Evolutionary conservation across 2,797 vertebrate species (phyloP).

Genomic region (Chelon auratus): DNA sequence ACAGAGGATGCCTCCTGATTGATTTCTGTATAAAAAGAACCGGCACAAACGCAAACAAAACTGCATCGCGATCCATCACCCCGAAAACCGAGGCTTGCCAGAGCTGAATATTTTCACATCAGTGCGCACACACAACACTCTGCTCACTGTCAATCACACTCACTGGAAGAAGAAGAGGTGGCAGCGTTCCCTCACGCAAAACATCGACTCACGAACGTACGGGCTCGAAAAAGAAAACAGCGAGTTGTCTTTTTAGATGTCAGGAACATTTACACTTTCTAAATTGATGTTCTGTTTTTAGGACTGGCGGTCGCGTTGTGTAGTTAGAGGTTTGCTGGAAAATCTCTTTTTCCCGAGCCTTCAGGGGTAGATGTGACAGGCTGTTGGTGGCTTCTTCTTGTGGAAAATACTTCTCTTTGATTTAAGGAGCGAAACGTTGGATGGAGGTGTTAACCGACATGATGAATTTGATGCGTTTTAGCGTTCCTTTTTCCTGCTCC

Average conservation of each 20-base stretch:
- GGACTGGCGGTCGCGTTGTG: not conserved
- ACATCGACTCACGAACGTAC: not conserved
- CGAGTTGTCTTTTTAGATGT: not conserved
- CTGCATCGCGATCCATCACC: slow-evolving; percentile 8
- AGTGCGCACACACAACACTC: slow-evolving; percentile 3
- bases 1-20: not conserved
- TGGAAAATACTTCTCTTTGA: slow-evolving; percentile 15
- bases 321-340: not conserved
- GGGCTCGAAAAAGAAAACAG: slow-evolving; percentile 1
- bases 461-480: slow-evolving; percentile 25
- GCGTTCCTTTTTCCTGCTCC: slow-evolving; percentile 8
- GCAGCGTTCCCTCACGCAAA: slow-evolving; percentile 23
- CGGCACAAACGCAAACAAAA: slow-evolving; percentile 2
- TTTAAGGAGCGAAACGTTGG: not conserved
- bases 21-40: not conserved
- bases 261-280: slow-evolving; percentile 3
- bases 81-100: slow-evolving; percentile 22
- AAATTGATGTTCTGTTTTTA: not conserved
- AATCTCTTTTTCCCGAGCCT: too few relatives aligned
- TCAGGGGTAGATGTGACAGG: not conserved
- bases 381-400: not conserved
- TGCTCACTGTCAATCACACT: slow-evolving; percentile 32
- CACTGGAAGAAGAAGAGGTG: slow-evolving; percentile 13
- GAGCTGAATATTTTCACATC: slow-evolving; percentile 29
- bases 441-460: slow-evolving; percentile 13